Percentiles rank a stretch among this genome's conserved stretches.
phyloP scores from a whole-genome alignment of 2,113 vertebrate genomes.

The Bambusicola thoracicus region DNA sequence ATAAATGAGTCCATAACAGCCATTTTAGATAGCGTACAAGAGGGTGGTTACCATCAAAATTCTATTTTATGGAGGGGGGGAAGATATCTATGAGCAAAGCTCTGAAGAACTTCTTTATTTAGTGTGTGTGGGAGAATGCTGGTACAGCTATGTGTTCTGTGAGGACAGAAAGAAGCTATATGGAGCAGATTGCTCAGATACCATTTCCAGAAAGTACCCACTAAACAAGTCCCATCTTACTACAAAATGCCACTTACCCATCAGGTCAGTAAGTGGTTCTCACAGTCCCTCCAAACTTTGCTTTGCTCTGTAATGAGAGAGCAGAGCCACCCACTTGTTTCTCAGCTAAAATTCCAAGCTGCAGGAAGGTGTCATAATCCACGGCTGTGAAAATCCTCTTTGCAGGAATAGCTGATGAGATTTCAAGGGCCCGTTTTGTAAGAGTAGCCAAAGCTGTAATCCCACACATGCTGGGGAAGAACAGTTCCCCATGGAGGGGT shows the following conservation, averaged over 20 bases:
- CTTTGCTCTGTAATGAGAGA: background rate
- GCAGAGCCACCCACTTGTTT: background rate
- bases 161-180: background rate
- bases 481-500: background rate
- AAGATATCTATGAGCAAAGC: background rate
- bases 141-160: conserved; percentile 11
- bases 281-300: background rate
- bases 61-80: background rate
- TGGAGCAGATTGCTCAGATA: background rate
- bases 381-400: background rate
- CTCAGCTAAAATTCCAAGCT: background rate
- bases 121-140: background rate
- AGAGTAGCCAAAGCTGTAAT: background rate
- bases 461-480: background rate
- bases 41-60: background rate
- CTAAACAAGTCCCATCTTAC: background rate
- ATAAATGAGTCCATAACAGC: background rate
- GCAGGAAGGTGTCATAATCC: background rate
- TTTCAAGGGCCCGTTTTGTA: background rate
- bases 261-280: background rate
- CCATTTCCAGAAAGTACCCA: background rate
- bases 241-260: background rate
- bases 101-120: conserved; percentile 23
- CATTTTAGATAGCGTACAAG: background rate
- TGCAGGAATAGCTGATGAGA: background rate